These are phyloP conservation scores for Fabriciana adippe DNA, from an alignment of 2,888 invertebrate genomes.

Conservation along the genomic window DNA sequence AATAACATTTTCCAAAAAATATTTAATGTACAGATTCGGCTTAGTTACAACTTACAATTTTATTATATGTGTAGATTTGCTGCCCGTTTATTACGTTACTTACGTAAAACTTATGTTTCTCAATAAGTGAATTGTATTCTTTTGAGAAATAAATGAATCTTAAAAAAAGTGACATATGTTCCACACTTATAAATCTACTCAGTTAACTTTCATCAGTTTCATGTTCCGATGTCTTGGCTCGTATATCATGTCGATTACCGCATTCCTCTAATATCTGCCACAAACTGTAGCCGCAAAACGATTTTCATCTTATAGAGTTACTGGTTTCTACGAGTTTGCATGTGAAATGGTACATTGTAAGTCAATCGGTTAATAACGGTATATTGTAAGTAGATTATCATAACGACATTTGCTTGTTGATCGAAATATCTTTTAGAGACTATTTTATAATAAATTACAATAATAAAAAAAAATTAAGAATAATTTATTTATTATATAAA, in stretches of 20 bases:
- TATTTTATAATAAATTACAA: too few relatives aligned
- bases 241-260: conserved; percentile 29
- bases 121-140: too few relatives aligned
- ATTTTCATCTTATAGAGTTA: conserved; percentile 30
- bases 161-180: background rate
- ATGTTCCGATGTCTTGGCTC: conserved; percentile 15
- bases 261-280: conserved; percentile 32
- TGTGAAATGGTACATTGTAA: conserved; percentile 30
- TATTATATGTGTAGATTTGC: too few relatives aligned
- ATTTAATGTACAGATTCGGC: too few relatives aligned
- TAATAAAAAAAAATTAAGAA: too few relatives aligned
- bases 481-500: too few relatives aligned
- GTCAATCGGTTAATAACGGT: conserved; percentile 21
- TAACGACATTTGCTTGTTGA: background rate
- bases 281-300: conserved; percentile 31
- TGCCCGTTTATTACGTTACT: too few relatives aligned
- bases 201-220: conserved; percentile 32
- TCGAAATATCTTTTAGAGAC: too few relatives aligned
- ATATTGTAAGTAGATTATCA: background rate
- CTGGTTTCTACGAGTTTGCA: conserved; percentile 29
- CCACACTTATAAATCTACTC: conserved; percentile 14
- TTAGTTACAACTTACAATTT: too few relatives aligned
- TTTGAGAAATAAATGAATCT: too few relatives aligned
- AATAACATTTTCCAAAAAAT: too few relatives aligned
- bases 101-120: too few relatives aligned